Evolutionary conservation across 2,888 invertebrate species (phyloP).

Genomic region (Temnothorax rugatulus): DNA sequence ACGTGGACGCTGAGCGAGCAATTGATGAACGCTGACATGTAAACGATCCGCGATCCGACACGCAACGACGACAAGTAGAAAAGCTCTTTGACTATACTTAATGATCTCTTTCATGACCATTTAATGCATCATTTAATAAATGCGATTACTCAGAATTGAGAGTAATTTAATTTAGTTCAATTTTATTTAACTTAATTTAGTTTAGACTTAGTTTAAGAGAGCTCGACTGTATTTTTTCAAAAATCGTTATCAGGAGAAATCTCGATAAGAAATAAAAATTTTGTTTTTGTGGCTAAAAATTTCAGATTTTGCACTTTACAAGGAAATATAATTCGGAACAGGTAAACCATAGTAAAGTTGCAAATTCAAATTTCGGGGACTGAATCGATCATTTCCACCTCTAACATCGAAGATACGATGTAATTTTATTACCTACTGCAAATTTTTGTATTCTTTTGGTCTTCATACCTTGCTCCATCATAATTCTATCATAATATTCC

Average conservation of each 20-base stretch:
- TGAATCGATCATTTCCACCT: neutral
- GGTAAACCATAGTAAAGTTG: neutral
- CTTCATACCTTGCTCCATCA: neutral
- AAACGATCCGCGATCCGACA: neutral
- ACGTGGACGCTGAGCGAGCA: neutral
- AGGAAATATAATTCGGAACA: neutral
- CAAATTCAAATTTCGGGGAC: neutral
- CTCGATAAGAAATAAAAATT: neutral
- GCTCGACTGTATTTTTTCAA: neutral
- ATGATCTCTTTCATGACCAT: neutral
- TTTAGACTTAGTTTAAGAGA: neutral
- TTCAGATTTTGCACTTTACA: neutral
- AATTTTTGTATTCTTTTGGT: neutral
- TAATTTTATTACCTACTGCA: neutral
- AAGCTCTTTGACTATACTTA: neutral
- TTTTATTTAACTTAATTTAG: neutral
- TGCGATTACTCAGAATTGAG: neutral
- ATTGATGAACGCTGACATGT: conserved; percentile 13
- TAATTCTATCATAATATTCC: neutral
- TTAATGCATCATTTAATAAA: conserved; percentile 1
- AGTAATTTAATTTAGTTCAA: neutral
- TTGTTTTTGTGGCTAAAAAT: neutral
- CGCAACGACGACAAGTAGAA: neutral
- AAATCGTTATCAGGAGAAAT: neutral
- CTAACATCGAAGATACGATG: neutral